Conservation (phyloP, 2,888 invertebrate species). For the Lithosia quadra region DNA sequence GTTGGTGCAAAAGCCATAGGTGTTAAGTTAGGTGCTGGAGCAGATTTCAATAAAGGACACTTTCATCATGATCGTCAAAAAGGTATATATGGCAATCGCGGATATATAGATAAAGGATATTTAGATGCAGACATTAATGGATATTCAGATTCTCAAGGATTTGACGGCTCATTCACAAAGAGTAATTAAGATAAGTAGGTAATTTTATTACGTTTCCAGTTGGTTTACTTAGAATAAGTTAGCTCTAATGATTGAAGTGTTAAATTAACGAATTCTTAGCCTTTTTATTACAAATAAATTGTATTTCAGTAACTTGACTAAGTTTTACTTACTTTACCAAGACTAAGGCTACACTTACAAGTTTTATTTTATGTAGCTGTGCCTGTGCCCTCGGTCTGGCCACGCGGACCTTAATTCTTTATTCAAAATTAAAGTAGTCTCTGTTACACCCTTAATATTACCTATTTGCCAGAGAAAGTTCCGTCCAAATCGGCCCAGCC, state of each 20-base stretch:
- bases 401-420: too few relatives aligned
- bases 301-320: background rate
- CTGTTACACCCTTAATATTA: too few relatives aligned
- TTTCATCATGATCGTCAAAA: conserved; percentile 77
- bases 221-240: background rate
- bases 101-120: conserved; percentile 82
- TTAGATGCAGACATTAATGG: conserved; percentile 81
- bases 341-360: background rate
- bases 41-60: conserved; percentile 71
- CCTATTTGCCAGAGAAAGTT: too few relatives aligned
- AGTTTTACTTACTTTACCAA: too few relatives aligned
- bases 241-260: background rate
- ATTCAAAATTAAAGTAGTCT: too few relatives aligned
- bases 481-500: too few relatives aligned
- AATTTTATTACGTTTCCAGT: too few relatives aligned
- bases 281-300: conserved; percentile 8
- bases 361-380: conserved; percentile 14
- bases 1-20: conserved; percentile 82
- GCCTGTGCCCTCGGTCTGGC: too few relatives aligned
- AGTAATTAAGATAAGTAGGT: conserved; percentile 40
- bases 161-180: conserved; percentile 69
- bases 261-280: background rate
- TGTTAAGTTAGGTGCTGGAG: conserved; percentile 77
- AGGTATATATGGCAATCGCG: conserved; percentile 79
- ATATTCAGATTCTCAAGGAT: conserved; percentile 78